These are phyloP conservation scores for Euura saliciscinereae DNA, from an alignment of 1,140 invertebrate genomes.

Conservation along the genomic window DNA sequence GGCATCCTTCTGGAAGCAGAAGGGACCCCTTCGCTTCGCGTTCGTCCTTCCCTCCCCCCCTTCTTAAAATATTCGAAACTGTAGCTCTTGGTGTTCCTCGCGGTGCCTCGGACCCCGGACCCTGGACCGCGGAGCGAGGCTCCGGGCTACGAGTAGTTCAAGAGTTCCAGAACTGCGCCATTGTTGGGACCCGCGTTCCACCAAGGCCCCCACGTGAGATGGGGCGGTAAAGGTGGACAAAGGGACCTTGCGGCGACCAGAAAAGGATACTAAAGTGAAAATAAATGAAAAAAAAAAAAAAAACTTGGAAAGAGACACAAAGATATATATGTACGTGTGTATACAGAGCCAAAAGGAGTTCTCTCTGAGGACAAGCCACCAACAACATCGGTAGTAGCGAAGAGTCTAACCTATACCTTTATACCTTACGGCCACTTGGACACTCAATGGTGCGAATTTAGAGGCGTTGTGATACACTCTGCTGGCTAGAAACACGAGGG, in stretches of 20 bases:
- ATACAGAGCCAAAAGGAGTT: slow-evolving; percentile 37
- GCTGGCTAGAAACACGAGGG: neutral
- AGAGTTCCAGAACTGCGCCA: neutral
- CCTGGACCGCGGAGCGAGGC: too few species aligned
- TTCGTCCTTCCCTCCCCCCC: too few species aligned
- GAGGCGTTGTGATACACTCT: slow-evolving; percentile 44
- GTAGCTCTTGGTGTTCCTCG: neutral
- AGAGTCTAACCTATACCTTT: too few species aligned
- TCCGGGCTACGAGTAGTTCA: too few species aligned
- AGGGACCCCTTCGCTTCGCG: too few species aligned
- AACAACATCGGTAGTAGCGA: slow-evolving; percentile 26
- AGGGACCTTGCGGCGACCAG: neutral
- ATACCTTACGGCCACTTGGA: slow-evolving; percentile 54
- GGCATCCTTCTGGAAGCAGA: neutral
- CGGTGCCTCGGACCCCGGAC: too few species aligned
- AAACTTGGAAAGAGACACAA: neutral
- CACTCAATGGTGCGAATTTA: slow-evolving; percentile 60
- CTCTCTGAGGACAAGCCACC: neutral
- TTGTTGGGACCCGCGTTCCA: slow-evolving; percentile 4
- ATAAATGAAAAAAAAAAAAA: neutral
- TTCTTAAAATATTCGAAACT: slow-evolving; percentile 7
- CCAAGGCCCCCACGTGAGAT: slow-evolving; percentile 1
- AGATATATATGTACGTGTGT: neutral
- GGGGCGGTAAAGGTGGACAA: neutral
- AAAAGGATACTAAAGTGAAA: neutral